These are phyloP conservation scores for Chamaea fasciata DNA, from an alignment of 2,113 vertebrate species.

Conservation along the genomic window DNA sequence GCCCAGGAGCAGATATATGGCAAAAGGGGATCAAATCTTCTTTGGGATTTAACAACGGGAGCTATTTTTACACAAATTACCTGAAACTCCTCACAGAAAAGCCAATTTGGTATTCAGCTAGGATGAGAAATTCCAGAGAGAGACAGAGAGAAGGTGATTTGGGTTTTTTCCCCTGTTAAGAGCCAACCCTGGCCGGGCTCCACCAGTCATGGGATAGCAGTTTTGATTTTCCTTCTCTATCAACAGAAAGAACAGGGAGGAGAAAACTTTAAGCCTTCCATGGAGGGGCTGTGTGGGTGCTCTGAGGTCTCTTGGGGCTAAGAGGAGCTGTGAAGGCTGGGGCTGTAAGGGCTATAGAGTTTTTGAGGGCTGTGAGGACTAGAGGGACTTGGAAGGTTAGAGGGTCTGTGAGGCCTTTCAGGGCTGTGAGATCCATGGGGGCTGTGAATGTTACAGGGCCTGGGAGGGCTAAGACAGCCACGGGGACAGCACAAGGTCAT, in stretches of 20 bases:
- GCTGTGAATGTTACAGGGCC: background rate
- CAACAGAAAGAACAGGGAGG: background rate
- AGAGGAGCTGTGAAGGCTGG: too few species aligned
- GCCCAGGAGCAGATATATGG: background rate
- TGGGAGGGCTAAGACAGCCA: background rate
- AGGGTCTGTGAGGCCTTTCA: background rate
- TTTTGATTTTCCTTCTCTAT: background rate
- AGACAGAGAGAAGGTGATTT: background rate
- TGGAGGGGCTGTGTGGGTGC: background rate
- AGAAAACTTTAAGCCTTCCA: background rate
- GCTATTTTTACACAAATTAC: background rate
- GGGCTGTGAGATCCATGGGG: background rate
- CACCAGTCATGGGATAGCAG: background rate
- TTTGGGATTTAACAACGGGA: background rate
- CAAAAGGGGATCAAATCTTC: background rate
- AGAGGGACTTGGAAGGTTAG: background rate
- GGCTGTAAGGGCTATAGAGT: background rate
- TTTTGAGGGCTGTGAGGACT: background rate
- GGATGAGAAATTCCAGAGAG: background rate
- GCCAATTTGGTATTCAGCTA: background rate
- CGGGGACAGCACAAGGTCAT: background rate
- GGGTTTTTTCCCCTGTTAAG: background rate
- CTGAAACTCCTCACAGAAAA: background rate
- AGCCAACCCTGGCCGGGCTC: background rate
- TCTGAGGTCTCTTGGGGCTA: background rate